Evolutionary conservation across 2,888 invertebrate genomes (phyloP), one percentile per base, ranked within the genome.

Genomic region (Morinoia aosen): DNA sequence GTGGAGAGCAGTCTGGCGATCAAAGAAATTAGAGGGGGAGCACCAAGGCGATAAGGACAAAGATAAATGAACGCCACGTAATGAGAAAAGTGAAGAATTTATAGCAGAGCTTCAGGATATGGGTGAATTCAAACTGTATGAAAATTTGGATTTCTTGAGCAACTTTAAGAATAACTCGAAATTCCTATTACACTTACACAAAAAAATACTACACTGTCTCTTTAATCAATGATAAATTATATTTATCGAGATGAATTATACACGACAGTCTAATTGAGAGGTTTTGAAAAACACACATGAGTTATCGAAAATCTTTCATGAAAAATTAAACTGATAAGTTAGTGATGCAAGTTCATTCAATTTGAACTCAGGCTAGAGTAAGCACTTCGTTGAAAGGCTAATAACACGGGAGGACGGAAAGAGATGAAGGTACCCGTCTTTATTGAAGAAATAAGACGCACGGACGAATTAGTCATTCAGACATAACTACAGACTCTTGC

Each of bases 21-120:
- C 93, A 57, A 93, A 57, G 48, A 93, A 93, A 93, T 93, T 93
- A 93, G 93, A 57, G 57, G 57, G 93, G 57, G 57, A 57, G 48
- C 93, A 33, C 40, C 90, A 57, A 48, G 48, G 93, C 33, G 93
- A 93, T 93, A 93, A 93, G 93, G 93, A 93, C 93, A 93, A 93
- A 93, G 93, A 93, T 48, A 48, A 57, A 93, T 93, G 93, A 93
- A 93, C 90, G 48, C 39, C 90, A 90, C 48, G 39, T 40, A 39
- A 12, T 90, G 40, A 90, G 90, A 40, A 90, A 40, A 90, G 16
- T 90, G 40, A 48, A 14, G 39, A 90, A 90, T 90, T 90, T 90
- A 90, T 90, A 39, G 39, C 40, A 16, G 16, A 90, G 40, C 40
- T 90, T 48, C 39, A 33, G 76, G 76, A 76, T 76, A 33, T 76